Percentiles rank a stretch among this genome's conserved stretches.
These are phyloP conservation scores for Tragopan temminckii DNA, from an alignment of 2,797 vertebrate species.

Conservation along the genomic window DNA sequence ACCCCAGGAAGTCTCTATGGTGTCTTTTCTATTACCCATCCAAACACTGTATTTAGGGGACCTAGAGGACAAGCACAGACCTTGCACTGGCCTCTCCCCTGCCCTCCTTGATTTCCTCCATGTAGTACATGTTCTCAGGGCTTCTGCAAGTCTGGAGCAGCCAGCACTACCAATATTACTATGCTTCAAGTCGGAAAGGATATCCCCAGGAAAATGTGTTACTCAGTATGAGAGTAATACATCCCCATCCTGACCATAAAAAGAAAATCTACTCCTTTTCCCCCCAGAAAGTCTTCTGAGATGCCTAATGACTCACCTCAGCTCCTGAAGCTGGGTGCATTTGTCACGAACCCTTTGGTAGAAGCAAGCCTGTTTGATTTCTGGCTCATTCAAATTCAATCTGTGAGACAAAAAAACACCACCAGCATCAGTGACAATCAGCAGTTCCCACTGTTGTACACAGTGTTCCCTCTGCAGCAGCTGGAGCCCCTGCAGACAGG, in stretches of 20 bases:
- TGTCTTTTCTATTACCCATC: not conserved
- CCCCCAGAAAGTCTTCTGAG: not conserved
- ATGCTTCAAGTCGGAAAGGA: not conserved
- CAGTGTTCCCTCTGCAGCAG: not conserved
- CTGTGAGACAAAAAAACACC: conserved; percentile 69
- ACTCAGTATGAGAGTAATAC: not conserved
- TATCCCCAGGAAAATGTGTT: not conserved
- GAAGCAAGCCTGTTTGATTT: conserved; percentile 38
- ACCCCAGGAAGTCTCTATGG: not conserved
- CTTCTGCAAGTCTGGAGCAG: not conserved
- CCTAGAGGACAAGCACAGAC: not conserved
- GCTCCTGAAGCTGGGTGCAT: conserved; percentile 79
- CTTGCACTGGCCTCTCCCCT: not conserved
- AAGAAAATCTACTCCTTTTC: not conserved
- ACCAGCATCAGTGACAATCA: not conserved
- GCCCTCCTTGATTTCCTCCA: not conserved
- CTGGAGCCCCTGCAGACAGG: not conserved
- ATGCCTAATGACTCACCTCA: conserved; percentile 81
- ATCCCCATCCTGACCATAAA: not conserved
- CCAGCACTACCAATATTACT: not conserved
- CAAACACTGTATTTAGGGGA: not conserved
- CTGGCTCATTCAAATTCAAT: conserved; percentile 72
- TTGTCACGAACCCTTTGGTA: conserved; percentile 60
- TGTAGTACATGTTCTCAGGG: no score
- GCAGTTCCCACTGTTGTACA: not conserved